Evolutionary conservation across 2,113 vertebrate genomes (phyloP).

Genomic region (Haemorhous mexicanus): DNA sequence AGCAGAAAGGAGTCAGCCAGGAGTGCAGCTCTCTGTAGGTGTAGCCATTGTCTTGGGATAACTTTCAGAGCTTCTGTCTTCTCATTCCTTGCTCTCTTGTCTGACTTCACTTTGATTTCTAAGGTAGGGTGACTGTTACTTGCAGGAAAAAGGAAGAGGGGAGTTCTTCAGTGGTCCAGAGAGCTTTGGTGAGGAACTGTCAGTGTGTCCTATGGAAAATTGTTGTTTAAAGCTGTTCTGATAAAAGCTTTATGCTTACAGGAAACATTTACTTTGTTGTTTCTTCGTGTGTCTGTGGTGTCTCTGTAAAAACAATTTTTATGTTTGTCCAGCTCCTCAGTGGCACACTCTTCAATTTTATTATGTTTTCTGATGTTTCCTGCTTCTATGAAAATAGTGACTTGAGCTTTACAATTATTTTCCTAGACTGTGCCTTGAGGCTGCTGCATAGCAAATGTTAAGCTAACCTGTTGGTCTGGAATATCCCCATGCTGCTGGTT

Average conservation of each 20-base stretch:
- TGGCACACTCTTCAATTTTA: not conserved
- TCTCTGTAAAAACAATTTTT: not conserved
- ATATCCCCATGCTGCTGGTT: not conserved
- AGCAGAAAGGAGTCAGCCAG: not conserved
- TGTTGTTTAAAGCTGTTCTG: not conserved
- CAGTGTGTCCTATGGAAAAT: not conserved
- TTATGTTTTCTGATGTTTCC: not conserved
- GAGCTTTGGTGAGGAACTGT: not conserved
- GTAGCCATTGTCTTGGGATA: not conserved
- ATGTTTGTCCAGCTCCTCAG: not conserved
- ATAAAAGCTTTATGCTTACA: not conserved
- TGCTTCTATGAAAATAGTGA: not conserved
- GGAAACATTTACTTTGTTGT: not conserved
- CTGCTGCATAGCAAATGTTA: not conserved
- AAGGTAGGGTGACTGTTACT: not conserved
- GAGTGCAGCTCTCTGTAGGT: not conserved
- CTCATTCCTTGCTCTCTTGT: not conserved
- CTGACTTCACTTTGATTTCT: not conserved
- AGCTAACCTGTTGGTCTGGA: not conserved
- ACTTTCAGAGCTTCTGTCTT: not conserved
- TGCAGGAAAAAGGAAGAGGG: not conserved
- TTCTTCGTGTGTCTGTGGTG: fast-evolving
- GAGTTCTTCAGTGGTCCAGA: not conserved
- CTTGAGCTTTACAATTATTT: not conserved
- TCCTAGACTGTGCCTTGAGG: not conserved